phyloP scores from a whole-genome alignment of 2,888 invertebrate genomes.

The Drosophila mayaguana region DNA sequence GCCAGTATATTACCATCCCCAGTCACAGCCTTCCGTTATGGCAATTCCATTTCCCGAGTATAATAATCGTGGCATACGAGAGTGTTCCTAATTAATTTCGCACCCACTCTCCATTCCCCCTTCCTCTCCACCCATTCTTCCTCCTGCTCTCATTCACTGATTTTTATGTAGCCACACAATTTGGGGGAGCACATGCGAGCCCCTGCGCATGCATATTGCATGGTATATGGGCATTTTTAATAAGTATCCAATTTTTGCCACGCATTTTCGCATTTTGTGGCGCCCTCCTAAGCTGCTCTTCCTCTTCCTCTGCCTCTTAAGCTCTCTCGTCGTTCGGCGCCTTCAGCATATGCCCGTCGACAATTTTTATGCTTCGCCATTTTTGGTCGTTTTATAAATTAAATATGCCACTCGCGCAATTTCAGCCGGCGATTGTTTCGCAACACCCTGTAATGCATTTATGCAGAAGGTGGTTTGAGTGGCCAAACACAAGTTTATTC shows the following conservation, averaged over 20 bases:
- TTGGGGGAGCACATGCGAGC: slow-evolving; percentile 5
- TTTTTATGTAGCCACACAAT: slow-evolving; percentile 65
- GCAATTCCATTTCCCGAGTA: neutral
- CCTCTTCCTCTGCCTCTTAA: neutral
- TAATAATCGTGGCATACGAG: slow-evolving; percentile 26
- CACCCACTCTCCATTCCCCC: slow-evolving; percentile 38
- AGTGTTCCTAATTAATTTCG: slow-evolving; percentile 68
- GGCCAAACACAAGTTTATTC: accelerated
- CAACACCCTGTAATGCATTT: slow-evolving; percentile 17
- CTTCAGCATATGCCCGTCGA: slow-evolving; percentile 22
- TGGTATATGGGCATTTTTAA: slow-evolving; percentile 79
- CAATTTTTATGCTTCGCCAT: slow-evolving; percentile 55
- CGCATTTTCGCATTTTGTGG: slow-evolving; percentile 42
- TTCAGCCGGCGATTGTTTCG: slow-evolving; percentile 50
- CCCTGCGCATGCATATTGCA: slow-evolving; percentile 58
- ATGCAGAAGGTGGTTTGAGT: neutral
- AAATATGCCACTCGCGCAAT: slow-evolving; percentile 67
- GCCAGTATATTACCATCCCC: too few species aligned
- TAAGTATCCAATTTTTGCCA: slow-evolving; percentile 69
- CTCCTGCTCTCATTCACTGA: slow-evolving; percentile 44
- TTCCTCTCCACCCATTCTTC: neutral
- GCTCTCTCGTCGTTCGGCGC: neutral
- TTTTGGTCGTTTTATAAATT: slow-evolving; percentile 72
- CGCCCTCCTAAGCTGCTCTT: slow-evolving; percentile 27
- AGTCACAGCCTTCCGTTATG: neutral